Evolutionary conservation across 1,140 invertebrate species (phyloP), one percentile per base, ranked within the genome.

Genomic region (Leptinotarsa lineolata): DNA sequence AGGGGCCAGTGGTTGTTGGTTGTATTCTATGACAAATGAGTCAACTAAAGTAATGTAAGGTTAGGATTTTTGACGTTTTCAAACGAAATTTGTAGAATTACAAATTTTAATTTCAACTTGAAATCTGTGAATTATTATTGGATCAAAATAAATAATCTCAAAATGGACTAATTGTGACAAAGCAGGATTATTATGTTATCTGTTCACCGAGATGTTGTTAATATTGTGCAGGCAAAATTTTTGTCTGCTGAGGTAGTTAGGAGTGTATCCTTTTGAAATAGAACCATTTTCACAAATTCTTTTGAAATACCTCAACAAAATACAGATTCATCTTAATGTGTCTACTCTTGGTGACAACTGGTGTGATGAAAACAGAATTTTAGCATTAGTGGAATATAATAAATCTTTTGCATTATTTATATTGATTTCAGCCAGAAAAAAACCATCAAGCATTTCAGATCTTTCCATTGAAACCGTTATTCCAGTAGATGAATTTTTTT

Each of bases 401-500:
- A 84, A 83, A 16, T 89, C 90, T 48, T 86, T 87, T 82, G 91
- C 89, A 77, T 85, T 92, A 75, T 89, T 92, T 76, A 86, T 92
- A 68, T 88, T 92, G 76, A 85, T 87, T 58, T 86, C 87, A 30
- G 86, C 88, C 13, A 86, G 86, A 78, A 86, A 82, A 76, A 89
- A 89, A 77, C 91, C 91, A 13, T 87, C 87, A 83, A 88, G 88
- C 24, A 89, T 91, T 72, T 89, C 89, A 21, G 92, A 93, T 84
- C 84, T 94, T 74, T 88, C 89, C 11, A 88, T 93, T 80, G 92
- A 93, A 84, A 88, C 88, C 81, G 88, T 92, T 59, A 85, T 94
- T 76, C 92, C 92, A n/a, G 89, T 94, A 66, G 90, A 93, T 85
- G 87, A 88, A 76, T 89, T 89, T 78, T 93, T 94, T 84, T 90